phyloP scores from a whole-genome alignment of 2,888 invertebrate genomes.

The Drosophila mimetica region DNA sequence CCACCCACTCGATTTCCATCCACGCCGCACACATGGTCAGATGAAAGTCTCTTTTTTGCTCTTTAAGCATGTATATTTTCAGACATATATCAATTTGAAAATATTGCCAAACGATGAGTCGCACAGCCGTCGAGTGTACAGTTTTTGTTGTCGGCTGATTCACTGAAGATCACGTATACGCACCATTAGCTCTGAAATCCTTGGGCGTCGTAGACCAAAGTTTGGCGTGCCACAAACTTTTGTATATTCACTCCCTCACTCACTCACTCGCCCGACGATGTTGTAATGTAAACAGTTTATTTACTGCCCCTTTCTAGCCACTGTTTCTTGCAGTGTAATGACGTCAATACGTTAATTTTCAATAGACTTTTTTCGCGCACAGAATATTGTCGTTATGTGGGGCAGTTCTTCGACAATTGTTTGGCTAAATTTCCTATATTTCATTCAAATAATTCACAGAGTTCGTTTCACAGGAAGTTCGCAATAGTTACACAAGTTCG shows the following conservation, averaged over 20 bases:
- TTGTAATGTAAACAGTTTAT: slow-evolving; percentile 61
- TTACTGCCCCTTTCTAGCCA: slow-evolving; percentile 44
- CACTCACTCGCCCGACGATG: slow-evolving; percentile 49
- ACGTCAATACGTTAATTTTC: slow-evolving; percentile 68
- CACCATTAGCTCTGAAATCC: slow-evolving; percentile 82
- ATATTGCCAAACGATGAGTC: slow-evolving; percentile 66
- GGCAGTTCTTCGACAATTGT: slow-evolving; percentile 32
- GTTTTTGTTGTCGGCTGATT: slow-evolving; percentile 51
- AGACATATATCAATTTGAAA: slow-evolving; percentile 40
- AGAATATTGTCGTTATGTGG: slow-evolving; percentile 35
- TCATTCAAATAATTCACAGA: slow-evolving; percentile 7
- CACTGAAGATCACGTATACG: slow-evolving; percentile 69
- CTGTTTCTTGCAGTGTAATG: slow-evolving; percentile 71
- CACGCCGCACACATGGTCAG: slow-evolving; percentile 31
- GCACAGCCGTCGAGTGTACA: slow-evolving; percentile 35
- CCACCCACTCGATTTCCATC: slow-evolving; percentile 55
- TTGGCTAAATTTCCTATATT: slow-evolving; percentile 20
- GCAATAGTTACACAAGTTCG: slow-evolving; percentile 13
- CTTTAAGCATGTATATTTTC: slow-evolving; percentile 40
- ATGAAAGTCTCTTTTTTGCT: slow-evolving; percentile 45
- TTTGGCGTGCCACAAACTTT: slow-evolving; percentile 52
- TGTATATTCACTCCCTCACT: slow-evolving; percentile 42
- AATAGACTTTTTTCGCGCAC: slow-evolving; percentile 36
- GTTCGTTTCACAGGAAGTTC: slow-evolving; percentile 32
- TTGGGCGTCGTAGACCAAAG: slow-evolving; percentile 61